A percentile compares a stretch with the other conserved stretches of the same genome.
phyloP scores from a whole-genome alignment of 1,140 invertebrate genomes.

The Scylla paramamosain region DNA sequence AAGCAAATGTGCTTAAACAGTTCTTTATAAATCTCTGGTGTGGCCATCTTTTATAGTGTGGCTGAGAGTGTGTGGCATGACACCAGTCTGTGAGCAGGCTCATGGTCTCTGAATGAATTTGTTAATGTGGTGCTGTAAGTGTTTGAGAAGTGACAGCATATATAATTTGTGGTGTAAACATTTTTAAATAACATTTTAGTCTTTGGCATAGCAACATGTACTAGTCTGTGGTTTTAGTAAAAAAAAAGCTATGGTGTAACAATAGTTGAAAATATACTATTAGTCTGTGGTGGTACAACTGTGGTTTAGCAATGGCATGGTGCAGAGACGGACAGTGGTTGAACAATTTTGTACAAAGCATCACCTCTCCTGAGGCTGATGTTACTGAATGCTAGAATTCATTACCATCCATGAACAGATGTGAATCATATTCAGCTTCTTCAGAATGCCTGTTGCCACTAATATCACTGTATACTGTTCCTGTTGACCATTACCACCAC shows the following conservation, averaged over 20 bases:
- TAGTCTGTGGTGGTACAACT: not conserved
- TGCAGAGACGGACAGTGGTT: not conserved
- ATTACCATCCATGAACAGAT: not conserved
- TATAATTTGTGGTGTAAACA: not conserved
- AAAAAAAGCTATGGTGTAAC: not conserved
- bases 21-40: not conserved
- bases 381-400: not conserved
- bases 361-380: not conserved
- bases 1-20: not conserved
- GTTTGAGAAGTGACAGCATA: not conserved
- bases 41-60: not conserved
- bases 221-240: conserved; percentile 5
- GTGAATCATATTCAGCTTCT: not conserved
- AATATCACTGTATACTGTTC: not conserved
- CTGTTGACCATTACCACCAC: not conserved
- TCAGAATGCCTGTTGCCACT: not conserved
- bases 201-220: not conserved
- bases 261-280: not conserved
- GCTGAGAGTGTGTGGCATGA: not conserved
- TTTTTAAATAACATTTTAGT: not conserved
- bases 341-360: not conserved
- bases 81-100: not conserved
- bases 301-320: not conserved
- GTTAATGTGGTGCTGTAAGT: not conserved
- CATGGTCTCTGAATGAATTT: not conserved